phyloP scores from a whole-genome alignment of 2,113 vertebrate species.

The Pavo muticus region DNA sequence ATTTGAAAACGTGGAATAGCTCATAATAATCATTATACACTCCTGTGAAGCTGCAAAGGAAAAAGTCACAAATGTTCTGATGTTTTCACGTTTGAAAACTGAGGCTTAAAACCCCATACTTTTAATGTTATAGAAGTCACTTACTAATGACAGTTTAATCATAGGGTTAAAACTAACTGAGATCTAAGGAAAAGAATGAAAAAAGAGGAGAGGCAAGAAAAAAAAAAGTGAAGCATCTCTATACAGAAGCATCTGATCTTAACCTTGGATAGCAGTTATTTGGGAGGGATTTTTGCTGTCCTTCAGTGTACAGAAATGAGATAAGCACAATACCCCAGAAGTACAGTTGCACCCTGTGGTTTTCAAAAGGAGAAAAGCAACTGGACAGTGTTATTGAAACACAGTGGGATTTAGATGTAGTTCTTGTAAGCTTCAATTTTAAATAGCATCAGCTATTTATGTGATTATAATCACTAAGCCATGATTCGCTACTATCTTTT shows the following conservation, averaged over 20 bases:
- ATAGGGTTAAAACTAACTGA: conserved; percentile 26
- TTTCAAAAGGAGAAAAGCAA: background rate
- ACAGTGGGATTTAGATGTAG: background rate
- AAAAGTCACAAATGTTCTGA: conserved; percentile 10
- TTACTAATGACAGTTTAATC: conserved; percentile 56
- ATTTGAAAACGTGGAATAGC: background rate
- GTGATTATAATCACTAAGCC: background rate
- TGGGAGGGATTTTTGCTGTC: background rate
- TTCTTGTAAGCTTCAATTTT: background rate
- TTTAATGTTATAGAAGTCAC: conserved; percentile 57
- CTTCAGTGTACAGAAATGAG: background rate
- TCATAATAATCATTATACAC: background rate
- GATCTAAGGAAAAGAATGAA: background rate
- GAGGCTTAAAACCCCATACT: background rate
- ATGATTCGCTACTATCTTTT: background rate
- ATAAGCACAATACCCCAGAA: background rate
- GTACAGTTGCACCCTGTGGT: background rate
- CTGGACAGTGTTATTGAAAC: background rate
- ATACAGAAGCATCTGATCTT: background rate
- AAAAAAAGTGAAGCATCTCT: background rate
- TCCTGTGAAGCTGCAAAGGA: background rate
- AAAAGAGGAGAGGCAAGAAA: background rate
- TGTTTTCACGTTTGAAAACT: conserved; percentile 25
- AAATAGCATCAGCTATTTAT: background rate
- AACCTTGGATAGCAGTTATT: background rate